Percentiles rank a stretch among this genome's conserved stretches.
These are phyloP conservation scores for Vicugna pacos DNA, from an alignment of 2,113 vertebrate genomes.

Conservation along the genomic window DNA sequence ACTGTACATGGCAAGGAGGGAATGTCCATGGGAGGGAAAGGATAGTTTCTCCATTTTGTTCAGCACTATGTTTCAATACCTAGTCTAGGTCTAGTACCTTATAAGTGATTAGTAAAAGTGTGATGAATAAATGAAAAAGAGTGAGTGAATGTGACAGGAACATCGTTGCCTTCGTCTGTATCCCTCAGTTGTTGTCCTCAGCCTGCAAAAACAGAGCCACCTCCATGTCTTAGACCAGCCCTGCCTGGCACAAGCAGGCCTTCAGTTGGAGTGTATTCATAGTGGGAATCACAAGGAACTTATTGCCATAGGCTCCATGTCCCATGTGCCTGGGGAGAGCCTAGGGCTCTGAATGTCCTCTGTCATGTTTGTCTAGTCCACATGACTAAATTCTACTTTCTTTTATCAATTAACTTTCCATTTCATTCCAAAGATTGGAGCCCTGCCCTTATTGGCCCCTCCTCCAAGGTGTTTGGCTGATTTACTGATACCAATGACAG, in stretches of 20 bases:
- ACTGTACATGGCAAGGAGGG: background rate
- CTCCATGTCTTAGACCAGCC: background rate
- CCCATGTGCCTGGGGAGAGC: background rate
- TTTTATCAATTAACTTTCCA: background rate
- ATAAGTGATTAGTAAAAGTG: background rate
- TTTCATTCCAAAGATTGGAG: background rate
- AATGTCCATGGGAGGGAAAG: background rate
- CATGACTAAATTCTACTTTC: background rate
- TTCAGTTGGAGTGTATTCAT: background rate
- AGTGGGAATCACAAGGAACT: background rate
- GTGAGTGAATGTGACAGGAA: conserved; percentile 26
- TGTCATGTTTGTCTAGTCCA: background rate
- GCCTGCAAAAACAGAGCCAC: background rate
- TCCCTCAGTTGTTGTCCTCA: background rate
- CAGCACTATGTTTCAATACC: conserved; percentile 9
- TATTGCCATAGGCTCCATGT: background rate
- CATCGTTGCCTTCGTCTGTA: background rate
- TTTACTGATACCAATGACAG: background rate
- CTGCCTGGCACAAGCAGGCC: background rate
- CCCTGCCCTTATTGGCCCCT: background rate
- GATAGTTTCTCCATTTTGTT: conserved; percentile 41
- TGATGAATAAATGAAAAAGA: background rate
- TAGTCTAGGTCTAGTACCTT: background rate
- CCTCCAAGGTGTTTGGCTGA: background rate
- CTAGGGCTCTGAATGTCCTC: background rate